Base-by-base conservation (phyloP, 2,113 vertebrate species). In the Antechinus stuartii region DNA sequence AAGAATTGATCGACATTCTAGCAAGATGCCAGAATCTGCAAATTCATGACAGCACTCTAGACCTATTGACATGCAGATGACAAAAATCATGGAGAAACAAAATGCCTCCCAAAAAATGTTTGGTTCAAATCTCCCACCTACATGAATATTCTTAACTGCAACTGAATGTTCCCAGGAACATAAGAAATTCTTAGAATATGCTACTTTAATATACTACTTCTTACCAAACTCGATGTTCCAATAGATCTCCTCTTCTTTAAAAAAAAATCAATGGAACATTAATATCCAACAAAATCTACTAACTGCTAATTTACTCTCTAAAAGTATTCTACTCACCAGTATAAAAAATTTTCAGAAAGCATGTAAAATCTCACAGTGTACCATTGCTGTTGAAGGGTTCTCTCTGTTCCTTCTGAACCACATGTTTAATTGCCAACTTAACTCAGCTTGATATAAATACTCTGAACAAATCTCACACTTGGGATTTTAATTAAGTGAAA, bases 401-500 rank as follows among this genome's bases (percentile, higher is more conserved):
- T 90, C 11, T 94, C 90, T 96, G 54, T 96, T 95, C 53, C 52
- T 68, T 90, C 84, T 52, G n/a, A 93, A 92, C 92, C 84, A 93
- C 84, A 93, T 46, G 95, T 95, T 89, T 92, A 93, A 95, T 95
- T 94, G 90, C 49, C 93, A 96, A 94, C 56, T 90, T 93, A 91
- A 96, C 52, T 47, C 90, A 90, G 90, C 90, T 90, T 52, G 90
- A 26, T 52, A 90, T 50, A 90, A 90, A 90, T 90, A 90, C 47
- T 90, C 90, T 90, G 10, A 30, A 47, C 90, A 50, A 35, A 90
- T 90, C 52, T 96, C 90, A 94, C 52, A 95, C 92, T 95, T 91
- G 95, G 47, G 47, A 95, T 92, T 94, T 91, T 56, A 94, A 95
- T 90, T 93, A 95, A 95, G 91, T 91, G 42, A 95, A 93, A 89